These are phyloP conservation scores for Coremacera marginata DNA, from an alignment of 2,888 invertebrate genomes.

Conservation along the genomic window DNA sequence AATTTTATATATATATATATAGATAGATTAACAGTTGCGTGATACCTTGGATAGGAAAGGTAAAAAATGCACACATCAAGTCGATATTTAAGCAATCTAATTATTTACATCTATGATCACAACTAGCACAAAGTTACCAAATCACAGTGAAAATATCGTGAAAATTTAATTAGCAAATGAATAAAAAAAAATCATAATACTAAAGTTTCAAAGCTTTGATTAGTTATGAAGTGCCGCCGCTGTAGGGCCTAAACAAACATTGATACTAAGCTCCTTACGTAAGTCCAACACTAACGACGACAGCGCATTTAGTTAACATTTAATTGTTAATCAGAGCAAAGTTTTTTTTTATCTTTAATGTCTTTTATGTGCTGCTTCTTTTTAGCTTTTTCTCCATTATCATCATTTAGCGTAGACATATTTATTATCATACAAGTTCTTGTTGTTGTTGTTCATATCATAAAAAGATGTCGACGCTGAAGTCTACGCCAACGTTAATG, in stretches of 20 bases:
- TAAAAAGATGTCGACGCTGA: not conserved
- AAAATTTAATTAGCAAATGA: slow-evolving; percentile 22
- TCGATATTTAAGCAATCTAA: too few species aligned
- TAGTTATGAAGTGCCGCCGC: not conserved
- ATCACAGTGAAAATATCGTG: not conserved
- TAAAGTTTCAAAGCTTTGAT: slow-evolving; percentile 5
- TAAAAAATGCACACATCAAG: too few species aligned
- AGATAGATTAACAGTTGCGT: too few species aligned
- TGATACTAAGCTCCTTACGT: not conserved
- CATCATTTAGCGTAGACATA: slow-evolving; percentile 17
- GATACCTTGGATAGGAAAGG: too few species aligned
- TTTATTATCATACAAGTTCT: not conserved
- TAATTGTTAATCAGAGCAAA: slow-evolving; percentile 51
- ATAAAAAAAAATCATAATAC: not conserved
- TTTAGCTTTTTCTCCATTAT: not conserved
- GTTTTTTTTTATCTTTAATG: not conserved
- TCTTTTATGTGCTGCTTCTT: not conserved
- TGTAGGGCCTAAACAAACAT: not conserved
- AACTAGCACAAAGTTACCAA: too few species aligned
- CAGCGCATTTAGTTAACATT: slow-evolving; percentile 45
- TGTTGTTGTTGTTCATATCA: slow-evolving; percentile 13
- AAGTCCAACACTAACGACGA: not conserved
- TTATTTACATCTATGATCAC: too few species aligned
- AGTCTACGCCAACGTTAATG: not conserved
- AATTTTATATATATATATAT: too few species aligned